Evolutionary conservation across 2,888 invertebrate genomes (phyloP).

Genomic region (Cerastoderma edule): DNA sequence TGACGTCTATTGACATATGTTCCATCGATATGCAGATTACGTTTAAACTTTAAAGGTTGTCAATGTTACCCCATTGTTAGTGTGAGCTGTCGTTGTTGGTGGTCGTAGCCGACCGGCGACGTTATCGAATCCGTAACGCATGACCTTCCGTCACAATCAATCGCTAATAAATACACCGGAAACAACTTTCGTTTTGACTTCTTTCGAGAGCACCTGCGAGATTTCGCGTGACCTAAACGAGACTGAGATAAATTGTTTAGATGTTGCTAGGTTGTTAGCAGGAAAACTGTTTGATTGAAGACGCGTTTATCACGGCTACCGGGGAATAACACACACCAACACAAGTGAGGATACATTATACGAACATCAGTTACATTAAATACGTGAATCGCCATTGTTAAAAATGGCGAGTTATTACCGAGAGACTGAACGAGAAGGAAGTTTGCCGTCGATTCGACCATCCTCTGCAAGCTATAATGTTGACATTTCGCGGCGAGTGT

Average conservation of each 20-base stretch:
- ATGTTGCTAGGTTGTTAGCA: slow-evolving; percentile 63
- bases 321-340: slow-evolving; percentile 25
- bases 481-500: slow-evolving; percentile 38
- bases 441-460: slow-evolving; percentile 46
- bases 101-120: slow-evolving; percentile 14
- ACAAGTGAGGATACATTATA: not conserved
- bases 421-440: slow-evolving; percentile 47
- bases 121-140: slow-evolving; percentile 24
- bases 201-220: slow-evolving; percentile 51
- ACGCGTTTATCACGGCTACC: slow-evolving; percentile 51
- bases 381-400: slow-evolving; percentile 16
- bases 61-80: not conserved
- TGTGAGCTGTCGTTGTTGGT: not conserved
- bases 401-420: slow-evolving; percentile 54
- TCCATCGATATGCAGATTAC: too few relatives aligned
- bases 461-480: slow-evolving; percentile 24
- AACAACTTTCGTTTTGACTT: slow-evolving; percentile 22
- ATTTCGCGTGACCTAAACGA: slow-evolving; percentile 40
- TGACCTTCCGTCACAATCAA: not conserved
- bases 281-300: slow-evolving; percentile 42
- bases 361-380: not conserved
- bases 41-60: too few relatives aligned
- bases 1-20: too few relatives aligned
- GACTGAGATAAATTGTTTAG: slow-evolving; percentile 49
- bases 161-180: not conserved